Conservation (phyloP, 2,797 vertebrate species). For the Leptodactylus fallax region DNA sequence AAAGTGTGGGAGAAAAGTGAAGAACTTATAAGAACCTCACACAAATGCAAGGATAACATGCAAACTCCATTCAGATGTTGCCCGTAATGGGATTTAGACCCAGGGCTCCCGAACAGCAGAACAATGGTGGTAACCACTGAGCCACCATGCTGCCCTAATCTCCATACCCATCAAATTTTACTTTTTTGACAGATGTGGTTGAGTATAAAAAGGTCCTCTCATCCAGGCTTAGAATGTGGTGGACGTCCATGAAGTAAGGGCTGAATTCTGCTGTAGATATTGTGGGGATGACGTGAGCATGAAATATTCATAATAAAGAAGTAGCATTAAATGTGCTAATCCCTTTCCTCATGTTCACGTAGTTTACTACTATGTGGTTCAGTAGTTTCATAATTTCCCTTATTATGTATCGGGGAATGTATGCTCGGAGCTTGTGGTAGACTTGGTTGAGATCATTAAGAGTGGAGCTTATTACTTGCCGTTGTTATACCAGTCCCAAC, state of each 20-base stretch:
- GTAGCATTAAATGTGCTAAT: slow-evolving; percentile 29
- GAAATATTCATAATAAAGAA: slow-evolving; percentile 8
- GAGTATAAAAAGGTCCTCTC: not conserved
- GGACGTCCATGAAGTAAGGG: not conserved
- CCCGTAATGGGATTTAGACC: not conserved
- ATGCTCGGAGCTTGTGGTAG: slow-evolving; percentile 5
- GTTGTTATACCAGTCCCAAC: slow-evolving; percentile 57
- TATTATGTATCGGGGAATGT: not conserved
- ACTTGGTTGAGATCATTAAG: not conserved
- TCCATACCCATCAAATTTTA: not conserved
- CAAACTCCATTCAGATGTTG: not conserved
- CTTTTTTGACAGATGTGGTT: not conserved
- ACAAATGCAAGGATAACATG: not conserved
- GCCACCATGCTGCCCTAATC: not conserved
- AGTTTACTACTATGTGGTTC: slow-evolving; percentile 29
- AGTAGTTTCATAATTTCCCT: slow-evolving; percentile 27
- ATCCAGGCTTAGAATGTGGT: not conserved
- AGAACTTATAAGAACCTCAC: not conserved
- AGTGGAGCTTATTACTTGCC: slow-evolving; percentile 23
- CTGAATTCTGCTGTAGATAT: not conserved
- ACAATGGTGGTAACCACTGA: not conserved
- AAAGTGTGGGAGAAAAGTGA: not conserved
- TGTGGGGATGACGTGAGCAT: not conserved
- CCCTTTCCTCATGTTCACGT: not conserved
- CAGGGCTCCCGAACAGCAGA: not conserved